Percentiles rank a stretch among this genome's conserved stretches.
phyloP scores from a whole-genome alignment of 1,140 invertebrate species.

The Drosophila bifasciata region DNA sequence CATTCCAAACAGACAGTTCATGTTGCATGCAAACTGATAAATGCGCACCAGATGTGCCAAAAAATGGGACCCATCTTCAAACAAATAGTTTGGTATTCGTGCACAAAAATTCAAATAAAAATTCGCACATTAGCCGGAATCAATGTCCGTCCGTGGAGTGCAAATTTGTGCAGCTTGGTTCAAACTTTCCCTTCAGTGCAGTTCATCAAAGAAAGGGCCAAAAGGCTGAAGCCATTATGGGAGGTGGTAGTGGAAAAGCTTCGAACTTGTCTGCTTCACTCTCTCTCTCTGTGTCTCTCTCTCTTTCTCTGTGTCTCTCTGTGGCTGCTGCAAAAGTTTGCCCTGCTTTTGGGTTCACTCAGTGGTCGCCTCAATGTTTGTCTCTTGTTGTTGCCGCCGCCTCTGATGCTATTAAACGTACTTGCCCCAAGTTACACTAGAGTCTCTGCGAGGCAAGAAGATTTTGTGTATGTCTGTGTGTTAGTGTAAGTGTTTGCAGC shows the following conservation, averaged over 20 bases:
- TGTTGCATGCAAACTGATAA: slow-evolving; percentile 49
- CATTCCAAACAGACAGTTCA: slow-evolving; percentile 32
- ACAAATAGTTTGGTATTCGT: slow-evolving; percentile 25
- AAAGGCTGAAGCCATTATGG: not conserved
- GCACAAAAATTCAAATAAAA: slow-evolving; percentile 75
- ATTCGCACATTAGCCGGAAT: slow-evolving; percentile 67
- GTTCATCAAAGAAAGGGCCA: slow-evolving; percentile 70
- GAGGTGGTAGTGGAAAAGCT: slow-evolving; percentile 13
- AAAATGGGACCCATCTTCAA: slow-evolving; percentile 31
- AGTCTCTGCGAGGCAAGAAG: no score
- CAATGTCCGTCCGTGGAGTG: slow-evolving; percentile 43
- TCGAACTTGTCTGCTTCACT: slow-evolving; percentile 57
- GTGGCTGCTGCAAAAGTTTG: slow-evolving; percentile 60
- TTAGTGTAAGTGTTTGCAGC: slow-evolving; percentile 26
- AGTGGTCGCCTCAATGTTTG: slow-evolving; percentile 42
- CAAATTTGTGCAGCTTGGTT: slow-evolving; percentile 70
- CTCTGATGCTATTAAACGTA: slow-evolving; percentile 56
- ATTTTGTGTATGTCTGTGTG: slow-evolving; percentile 18
- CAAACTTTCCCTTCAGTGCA: slow-evolving; percentile 64
- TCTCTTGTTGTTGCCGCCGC: slow-evolving; percentile 29
- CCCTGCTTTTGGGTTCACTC: slow-evolving; percentile 63
- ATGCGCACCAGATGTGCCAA: slow-evolving; percentile 24
- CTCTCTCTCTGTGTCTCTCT: not conserved
- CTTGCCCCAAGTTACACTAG: not conserved
- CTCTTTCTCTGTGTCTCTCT: slow-evolving; percentile 5